These are phyloP conservation scores for Aporophyla lueneburgensis DNA, from an alignment of 2,888 invertebrate species.

Conservation along the genomic window DNA sequence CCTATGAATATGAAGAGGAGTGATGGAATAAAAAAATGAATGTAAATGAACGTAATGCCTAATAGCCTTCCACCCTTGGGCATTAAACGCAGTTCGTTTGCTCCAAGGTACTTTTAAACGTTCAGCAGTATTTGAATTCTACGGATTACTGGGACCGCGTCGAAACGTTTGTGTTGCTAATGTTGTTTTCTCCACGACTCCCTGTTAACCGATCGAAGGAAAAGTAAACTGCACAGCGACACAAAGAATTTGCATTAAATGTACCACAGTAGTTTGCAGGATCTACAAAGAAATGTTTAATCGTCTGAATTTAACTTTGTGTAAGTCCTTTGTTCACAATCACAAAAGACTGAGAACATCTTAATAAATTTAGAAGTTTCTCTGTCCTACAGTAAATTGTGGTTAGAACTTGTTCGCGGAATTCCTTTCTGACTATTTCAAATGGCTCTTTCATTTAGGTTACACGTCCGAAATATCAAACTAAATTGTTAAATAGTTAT, in stretches of 20 bases:
- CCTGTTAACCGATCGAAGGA: slow-evolving; percentile 19
- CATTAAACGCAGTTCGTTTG: slow-evolving; percentile 60
- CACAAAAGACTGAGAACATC: slow-evolving; percentile 30
- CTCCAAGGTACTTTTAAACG: slow-evolving; percentile 61
- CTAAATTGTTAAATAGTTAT: not conserved
- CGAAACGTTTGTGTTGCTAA: slow-evolving; percentile 66
- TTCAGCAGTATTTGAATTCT: slow-evolving; percentile 67
- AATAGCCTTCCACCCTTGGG: slow-evolving; percentile 25
- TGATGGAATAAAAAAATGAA: slow-evolving; percentile 21
- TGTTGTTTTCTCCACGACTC: slow-evolving; percentile 28
- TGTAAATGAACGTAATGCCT: slow-evolving; percentile 24
- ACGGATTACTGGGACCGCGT: slow-evolving; percentile 58
- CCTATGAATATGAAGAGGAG: slow-evolving; percentile 19
- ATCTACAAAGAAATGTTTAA: slow-evolving; percentile 16
- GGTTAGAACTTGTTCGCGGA: slow-evolving; percentile 9
- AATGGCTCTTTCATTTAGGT: not conserved
- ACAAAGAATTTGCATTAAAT: slow-evolving; percentile 34
- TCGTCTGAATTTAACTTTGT: slow-evolving; percentile 16
- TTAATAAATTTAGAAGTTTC: slow-evolving; percentile 45
- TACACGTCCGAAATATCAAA: slow-evolving; percentile 13
- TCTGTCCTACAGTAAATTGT: slow-evolving; percentile 17
- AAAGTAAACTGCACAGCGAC: slow-evolving; percentile 23
- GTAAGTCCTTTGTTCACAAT: slow-evolving; percentile 28
- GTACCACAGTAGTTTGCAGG: not conserved
- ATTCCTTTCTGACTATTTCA: slow-evolving; percentile 19